A percentile compares a stretch with the other conserved stretches of the same genome.
Conservation (phyloP, 2,113 vertebrate genomes). For the Antechinus stuartii region DNA sequence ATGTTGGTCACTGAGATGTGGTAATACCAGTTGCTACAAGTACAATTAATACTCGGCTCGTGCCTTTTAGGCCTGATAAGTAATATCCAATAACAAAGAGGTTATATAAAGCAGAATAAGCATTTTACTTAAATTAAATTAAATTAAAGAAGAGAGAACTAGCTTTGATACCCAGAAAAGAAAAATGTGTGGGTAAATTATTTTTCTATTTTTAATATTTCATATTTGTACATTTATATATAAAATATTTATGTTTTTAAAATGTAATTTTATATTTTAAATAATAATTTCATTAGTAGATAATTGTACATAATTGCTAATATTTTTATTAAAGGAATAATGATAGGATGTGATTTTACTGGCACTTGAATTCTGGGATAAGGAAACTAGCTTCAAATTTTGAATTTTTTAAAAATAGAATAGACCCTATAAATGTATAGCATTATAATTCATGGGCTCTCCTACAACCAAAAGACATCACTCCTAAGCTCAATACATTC, state of each 20-base stretch:
- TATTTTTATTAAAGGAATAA: neutral
- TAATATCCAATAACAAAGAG: slow-evolving; percentile 71
- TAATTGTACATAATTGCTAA: neutral
- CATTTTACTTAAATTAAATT: slow-evolving; percentile 13
- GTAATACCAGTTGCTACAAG: slow-evolving; percentile 70
- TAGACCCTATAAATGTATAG: neutral
- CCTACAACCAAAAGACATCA: neutral
- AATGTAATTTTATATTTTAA: slow-evolving; percentile 58
- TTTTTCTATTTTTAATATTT: slow-evolving; percentile 20
- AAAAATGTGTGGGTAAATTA: slow-evolving; percentile 34
- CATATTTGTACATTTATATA: slow-evolving; percentile 57
- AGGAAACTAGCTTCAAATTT: neutral
- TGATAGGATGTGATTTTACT: neutral
- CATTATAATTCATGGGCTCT: neutral
- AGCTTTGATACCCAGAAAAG: slow-evolving; percentile 55
- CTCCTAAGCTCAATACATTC: neutral
- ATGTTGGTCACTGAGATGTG: slow-evolving; percentile 65
- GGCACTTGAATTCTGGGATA: neutral
- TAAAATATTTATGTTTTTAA: slow-evolving; percentile 58
- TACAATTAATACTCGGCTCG: slow-evolving; percentile 76
- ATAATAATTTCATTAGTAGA: neutral
- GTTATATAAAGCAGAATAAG: slow-evolving; percentile 73
- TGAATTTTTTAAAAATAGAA: neutral
- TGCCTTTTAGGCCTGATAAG: slow-evolving; percentile 69
- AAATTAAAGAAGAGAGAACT: slow-evolving; percentile 40